Conservation (phyloP, 2,797 vertebrate genomes). For the Fratercula arctica region DNA sequence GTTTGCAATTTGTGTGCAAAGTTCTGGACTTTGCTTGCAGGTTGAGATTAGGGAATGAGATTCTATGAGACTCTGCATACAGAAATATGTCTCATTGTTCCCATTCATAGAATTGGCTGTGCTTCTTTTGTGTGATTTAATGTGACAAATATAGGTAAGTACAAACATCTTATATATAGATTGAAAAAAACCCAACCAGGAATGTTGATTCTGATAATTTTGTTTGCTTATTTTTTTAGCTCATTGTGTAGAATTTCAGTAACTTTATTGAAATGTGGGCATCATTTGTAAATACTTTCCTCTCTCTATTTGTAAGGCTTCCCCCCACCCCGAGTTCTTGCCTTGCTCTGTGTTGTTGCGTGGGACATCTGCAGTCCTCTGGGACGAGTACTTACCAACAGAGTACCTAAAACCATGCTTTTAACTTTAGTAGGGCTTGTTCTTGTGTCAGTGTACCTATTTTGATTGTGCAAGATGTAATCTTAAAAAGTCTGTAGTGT, state of each 20-base stretch:
- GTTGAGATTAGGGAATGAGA: background rate
- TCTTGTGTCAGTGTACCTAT: background rate
- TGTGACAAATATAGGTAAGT: background rate
- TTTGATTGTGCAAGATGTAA: background rate
- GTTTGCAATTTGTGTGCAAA: background rate
- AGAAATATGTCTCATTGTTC: background rate
- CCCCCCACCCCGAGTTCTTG: background rate
- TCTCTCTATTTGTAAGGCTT: background rate
- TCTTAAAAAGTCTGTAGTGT: background rate
- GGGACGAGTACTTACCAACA: background rate
- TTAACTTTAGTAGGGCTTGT: background rate
- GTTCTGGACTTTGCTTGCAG: background rate
- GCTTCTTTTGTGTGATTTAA: background rate
- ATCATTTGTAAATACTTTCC: background rate
- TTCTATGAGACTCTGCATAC: background rate
- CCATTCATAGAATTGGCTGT: accelerated
- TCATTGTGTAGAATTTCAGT: background rate
- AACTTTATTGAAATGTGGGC: background rate
- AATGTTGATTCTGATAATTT: background rate
- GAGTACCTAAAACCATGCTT: background rate
- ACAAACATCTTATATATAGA: background rate
- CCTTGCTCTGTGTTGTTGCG: background rate
- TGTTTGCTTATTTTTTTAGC: background rate
- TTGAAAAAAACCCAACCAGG: background rate
- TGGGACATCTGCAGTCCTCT: background rate